Evolutionary conservation across 2,888 invertebrate species (phyloP).

Genomic region (Sarcophaga caerulescens): DNA sequence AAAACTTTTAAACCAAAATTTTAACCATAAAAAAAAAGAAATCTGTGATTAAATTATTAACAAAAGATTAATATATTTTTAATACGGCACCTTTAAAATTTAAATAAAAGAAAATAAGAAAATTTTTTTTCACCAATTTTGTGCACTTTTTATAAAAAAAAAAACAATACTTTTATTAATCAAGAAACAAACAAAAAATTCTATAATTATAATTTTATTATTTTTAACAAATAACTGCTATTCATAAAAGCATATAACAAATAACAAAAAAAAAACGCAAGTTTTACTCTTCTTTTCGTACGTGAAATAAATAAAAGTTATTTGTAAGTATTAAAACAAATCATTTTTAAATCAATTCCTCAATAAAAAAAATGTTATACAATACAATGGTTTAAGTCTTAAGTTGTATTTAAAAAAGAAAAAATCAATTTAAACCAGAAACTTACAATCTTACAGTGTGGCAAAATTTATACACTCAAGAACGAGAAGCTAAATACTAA

Average conservation of each 20-base stretch:
- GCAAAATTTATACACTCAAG: no score
- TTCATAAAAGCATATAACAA: constrained; percentile 5
- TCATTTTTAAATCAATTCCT: not conserved
- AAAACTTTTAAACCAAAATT: constrained; percentile 29
- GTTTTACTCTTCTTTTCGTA: constrained; percentile 50
- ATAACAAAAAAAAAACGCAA: constrained; percentile 22
- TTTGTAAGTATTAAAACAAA: constrained; percentile 61
- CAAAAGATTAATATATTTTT: constrained; percentile 73
- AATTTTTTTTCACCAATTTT: constrained; percentile 58
- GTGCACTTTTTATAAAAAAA: constrained; percentile 63
- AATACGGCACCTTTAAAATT: constrained; percentile 75
- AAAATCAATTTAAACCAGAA: no score
- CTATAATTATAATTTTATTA: constrained; percentile 14
- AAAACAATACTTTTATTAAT: constrained; percentile 49
- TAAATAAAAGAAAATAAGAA: constrained; percentile 47
- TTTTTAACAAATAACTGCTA: constrained; percentile 31
- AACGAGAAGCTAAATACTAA: no score
- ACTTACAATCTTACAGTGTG: no score
- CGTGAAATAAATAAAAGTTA: constrained; percentile 59
- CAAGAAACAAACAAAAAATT: constrained; percentile 29
- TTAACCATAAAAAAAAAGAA: constrained; percentile 69
- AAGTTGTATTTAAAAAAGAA: no score
- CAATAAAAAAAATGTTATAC: no score
- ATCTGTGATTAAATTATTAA: constrained; percentile 77
- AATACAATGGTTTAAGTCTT: no score